Evolutionary conservation across 1,140 invertebrate genomes (phyloP).

Genomic region (Sitobion miscanthi): DNA sequence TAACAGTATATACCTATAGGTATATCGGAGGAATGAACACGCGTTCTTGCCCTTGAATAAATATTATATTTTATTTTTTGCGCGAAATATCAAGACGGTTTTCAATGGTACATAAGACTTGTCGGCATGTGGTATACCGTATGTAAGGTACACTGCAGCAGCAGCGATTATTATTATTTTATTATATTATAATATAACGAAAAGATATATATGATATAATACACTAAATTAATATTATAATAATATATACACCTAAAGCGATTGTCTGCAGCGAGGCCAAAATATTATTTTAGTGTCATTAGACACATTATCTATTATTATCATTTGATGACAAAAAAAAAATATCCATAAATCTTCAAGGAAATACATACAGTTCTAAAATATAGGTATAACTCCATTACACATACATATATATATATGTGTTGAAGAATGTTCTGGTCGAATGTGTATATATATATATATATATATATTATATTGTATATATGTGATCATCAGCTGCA

Average conservation of each 20-base stretch:
- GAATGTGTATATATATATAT: background rate
- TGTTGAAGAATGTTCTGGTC: background rate
- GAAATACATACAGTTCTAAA: background rate
- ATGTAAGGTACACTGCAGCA: too few relatives aligned
- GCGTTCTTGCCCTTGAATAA: conserved; percentile 4
- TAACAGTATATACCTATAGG: background rate
- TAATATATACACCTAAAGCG: background rate
- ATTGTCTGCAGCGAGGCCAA: background rate
- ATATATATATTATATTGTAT: background rate
- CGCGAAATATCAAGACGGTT: background rate
- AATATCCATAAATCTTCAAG: background rate
- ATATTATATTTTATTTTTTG: background rate
- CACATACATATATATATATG: background rate
- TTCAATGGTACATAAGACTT: background rate
- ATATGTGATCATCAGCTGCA: background rate
- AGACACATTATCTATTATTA: background rate
- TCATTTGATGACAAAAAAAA: background rate
- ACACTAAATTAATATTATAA: too few relatives aligned
- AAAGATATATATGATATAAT: background rate
- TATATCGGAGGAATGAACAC: background rate
- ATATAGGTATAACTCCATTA: background rate
- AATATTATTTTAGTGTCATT: background rate
- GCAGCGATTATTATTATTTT: background rate
- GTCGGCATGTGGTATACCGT: background rate
- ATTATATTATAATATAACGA: background rate